Evolutionary conservation across 2,797 vertebrate species (phyloP), one percentile per base, ranked within the genome.

Genomic region (Serranus cabrilla): DNA sequence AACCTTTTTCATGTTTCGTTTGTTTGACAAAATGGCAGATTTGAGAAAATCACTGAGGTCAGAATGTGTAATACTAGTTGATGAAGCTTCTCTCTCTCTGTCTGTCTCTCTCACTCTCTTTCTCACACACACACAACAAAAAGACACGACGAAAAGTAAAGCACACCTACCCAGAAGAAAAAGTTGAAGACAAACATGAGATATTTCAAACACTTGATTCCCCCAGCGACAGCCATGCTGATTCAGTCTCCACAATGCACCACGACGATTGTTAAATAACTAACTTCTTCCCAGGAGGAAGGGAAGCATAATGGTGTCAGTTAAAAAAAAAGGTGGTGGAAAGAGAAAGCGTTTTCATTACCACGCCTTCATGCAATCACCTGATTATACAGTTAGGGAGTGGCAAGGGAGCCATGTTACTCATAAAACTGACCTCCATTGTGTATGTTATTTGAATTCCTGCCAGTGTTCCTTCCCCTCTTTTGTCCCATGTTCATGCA

Each of bases 81-180:
- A 43, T 60, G 43, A 50, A 63, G 23, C 4, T 18, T 68, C 23
- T 63, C 11, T 50, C 37, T 37, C 2, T 55, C 12, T 50, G 21
- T 46, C 11, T 16, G 27, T 12, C 20, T 17, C 46, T n/a, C 5
- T 0, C 23, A n/a, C 16, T 11, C 43, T 17, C 13, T 1, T 47
- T 43, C 50, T 23, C 25, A 43, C 54, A 49, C 50, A 66, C 49
- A 71, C 55, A 13, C 20, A 10, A 55, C 7, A 47, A 40, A 11
- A 42, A 20, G 4, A 43, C 6, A 39, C 18, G 31, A 45, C 54
- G 40, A 73, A 54, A 61, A 56, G 43, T 18, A 43, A 74, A 47
- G 14, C 17, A 34, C 62, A 94, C 95, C 67, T 94, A 96, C 95
- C 94, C 91, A 93, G 76, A 94, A 93, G 11, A 94, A 0, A 27